phyloP scores from a whole-genome alignment of 2,888 invertebrate species.

The Epistrophella euchroma region DNA sequence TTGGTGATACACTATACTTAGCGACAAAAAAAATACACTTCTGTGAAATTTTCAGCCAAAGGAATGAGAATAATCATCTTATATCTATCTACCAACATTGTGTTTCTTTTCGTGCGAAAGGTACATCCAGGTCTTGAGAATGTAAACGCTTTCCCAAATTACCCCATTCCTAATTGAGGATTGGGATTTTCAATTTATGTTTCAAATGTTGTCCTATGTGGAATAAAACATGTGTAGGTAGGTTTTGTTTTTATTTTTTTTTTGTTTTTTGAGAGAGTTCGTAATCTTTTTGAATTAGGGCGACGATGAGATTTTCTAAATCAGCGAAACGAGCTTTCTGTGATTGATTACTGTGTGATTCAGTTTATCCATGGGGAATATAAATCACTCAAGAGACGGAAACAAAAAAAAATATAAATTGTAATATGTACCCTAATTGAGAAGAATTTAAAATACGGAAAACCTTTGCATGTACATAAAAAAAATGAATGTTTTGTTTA shows the following conservation, averaged over 20 bases:
- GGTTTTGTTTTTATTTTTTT: background rate
- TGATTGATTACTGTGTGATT: conserved; percentile 70
- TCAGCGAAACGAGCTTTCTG: conserved; percentile 62
- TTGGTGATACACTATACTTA: conserved; percentile 19
- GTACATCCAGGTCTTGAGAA: conserved; percentile 13
- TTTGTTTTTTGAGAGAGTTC: background rate
- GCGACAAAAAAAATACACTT: conserved; percentile 9
- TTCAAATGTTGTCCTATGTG: background rate
- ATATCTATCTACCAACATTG: conserved; percentile 5
- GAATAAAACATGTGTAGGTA: conserved; percentile 9
- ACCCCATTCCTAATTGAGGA: conserved; percentile 59
- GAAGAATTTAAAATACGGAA: conserved; percentile 38
- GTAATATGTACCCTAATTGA: conserved; percentile 40
- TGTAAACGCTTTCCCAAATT: conserved; percentile 18
- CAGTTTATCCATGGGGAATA: conserved; percentile 56
- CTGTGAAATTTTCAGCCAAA: conserved; percentile 12
- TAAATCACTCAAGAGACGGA: conserved; percentile 59
- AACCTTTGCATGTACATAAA: background rate
- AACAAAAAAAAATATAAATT: conserved; percentile 33
- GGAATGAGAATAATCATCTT: conserved; percentile 58
- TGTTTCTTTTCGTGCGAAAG: conserved; percentile 45
- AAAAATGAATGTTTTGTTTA: background rate
- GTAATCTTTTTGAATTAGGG: conserved; percentile 51
- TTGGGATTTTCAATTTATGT: conserved; percentile 72
- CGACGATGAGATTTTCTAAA: conserved; percentile 54